These are phyloP conservation scores for Oscheius sp. DNA, from an alignment of 2,888 invertebrate species.

Conservation along the genomic window DNA sequence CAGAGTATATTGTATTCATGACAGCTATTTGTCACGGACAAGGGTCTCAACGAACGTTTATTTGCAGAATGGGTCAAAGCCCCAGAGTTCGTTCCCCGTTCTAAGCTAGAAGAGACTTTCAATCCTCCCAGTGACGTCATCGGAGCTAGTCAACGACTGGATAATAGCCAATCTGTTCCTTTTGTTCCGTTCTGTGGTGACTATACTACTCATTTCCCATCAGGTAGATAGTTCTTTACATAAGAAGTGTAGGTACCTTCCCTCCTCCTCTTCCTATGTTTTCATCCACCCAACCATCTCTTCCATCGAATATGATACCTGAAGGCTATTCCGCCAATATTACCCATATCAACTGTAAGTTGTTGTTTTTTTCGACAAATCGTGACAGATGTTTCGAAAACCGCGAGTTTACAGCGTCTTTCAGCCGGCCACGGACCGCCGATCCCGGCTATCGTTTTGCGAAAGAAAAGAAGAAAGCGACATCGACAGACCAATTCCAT, in stretches of 20 bases:
- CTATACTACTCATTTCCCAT: constrained; percentile 1
- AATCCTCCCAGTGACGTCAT: constrained; percentile 23
- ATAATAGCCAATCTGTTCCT: constrained; percentile 1
- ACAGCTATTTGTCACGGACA: too few species aligned
- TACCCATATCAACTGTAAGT: constrained; percentile 58
- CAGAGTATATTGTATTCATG: too few species aligned
- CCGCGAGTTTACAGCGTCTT: not conserved
- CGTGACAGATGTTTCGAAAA: too few species aligned
- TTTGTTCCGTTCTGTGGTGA: constrained; percentile 21
- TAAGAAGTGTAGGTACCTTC: not conserved
- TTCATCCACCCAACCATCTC: not conserved
- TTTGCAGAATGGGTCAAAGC: constrained; percentile 60
- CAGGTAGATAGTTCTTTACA: not conserved
- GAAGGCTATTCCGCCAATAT: constrained; percentile 63
- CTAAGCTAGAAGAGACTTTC: constrained; percentile 26
- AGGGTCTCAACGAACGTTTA: not conserved
- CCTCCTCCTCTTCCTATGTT: constrained; percentile 17
- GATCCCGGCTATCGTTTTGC: constrained; percentile 62
- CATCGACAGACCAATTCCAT: constrained; percentile 51
- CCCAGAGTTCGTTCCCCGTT: constrained; percentile 56
- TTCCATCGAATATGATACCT: constrained; percentile 45
- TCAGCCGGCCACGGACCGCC: constrained; percentile 62
- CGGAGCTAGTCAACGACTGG: constrained; percentile 8
- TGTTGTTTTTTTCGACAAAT: too few species aligned
- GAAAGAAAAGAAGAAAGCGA: constrained; percentile 59